Conservation (phyloP, 2,797 vertebrate genomes). For the Schizopygopsis pylzovi region DNA sequence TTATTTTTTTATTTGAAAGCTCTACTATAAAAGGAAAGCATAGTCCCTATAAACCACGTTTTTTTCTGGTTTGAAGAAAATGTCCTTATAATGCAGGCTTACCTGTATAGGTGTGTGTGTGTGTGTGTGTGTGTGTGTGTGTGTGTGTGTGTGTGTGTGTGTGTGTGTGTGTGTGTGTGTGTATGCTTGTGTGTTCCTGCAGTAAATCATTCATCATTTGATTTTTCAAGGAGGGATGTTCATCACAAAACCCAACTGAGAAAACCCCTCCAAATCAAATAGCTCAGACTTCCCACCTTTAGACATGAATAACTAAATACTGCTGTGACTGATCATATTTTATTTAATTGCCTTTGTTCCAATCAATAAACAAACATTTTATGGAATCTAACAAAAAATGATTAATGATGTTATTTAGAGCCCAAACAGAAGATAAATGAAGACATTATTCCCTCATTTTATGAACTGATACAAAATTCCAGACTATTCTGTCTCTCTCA, state of each 20-base stretch:
- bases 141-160: not conserved
- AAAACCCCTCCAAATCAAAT: constrained; percentile 38
- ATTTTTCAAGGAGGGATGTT: constrained; percentile 38
- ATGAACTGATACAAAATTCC: not conserved
- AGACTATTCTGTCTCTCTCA: not conserved
- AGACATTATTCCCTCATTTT: constrained; percentile 47
- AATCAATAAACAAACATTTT: constrained; percentile 51
- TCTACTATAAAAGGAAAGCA: too few species aligned
- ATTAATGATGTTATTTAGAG: constrained; percentile 45
- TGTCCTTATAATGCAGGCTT: too few species aligned
- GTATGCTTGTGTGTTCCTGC: not conserved
- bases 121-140: not conserved
- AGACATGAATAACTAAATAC: constrained; percentile 28
- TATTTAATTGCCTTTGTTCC: constrained; percentile 41
- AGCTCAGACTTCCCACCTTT: constrained; percentile 22
- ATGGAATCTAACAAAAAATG: constrained; percentile 42
- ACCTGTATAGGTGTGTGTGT: not conserved
- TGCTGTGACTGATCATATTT: constrained; percentile 41
- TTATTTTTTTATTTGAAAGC: too few species aligned
- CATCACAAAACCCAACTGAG: constrained; percentile 24
- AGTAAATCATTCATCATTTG: constrained; percentile 33
- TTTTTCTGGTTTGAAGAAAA: too few species aligned
- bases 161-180: not conserved
- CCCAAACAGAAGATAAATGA: constrained; percentile 48
- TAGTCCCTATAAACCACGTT: too few species aligned